Evolutionary conservation across 2,113 vertebrate species (phyloP).

Genomic region (Muscicapa adusta): DNA sequence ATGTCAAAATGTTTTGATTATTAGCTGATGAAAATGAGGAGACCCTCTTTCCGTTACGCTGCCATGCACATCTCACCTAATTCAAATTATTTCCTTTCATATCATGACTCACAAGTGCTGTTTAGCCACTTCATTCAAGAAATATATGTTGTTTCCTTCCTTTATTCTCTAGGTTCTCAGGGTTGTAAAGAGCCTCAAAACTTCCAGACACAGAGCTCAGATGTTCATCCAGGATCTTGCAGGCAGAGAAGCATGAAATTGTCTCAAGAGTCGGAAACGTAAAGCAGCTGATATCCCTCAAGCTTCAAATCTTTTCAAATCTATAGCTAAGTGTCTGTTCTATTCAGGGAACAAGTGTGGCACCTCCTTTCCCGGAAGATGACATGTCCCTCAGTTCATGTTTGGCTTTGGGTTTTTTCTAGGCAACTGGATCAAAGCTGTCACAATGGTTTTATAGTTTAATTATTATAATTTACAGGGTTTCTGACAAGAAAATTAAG

Average conservation of each 20-base stretch:
- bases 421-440: not conserved
- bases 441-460: not conserved
- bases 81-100: constrained; percentile 66
- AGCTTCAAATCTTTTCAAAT: not conserved
- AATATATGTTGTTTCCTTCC: constrained; percentile 6
- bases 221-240: not conserved
- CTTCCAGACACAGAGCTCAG: not conserved
- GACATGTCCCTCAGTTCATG: not conserved
- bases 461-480: not conserved
- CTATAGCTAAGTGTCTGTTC: not conserved
- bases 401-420: not conserved
- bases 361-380: not conserved
- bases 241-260: not conserved
- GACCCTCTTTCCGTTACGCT: constrained; percentile 22
- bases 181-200: not conserved
- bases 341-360: not conserved
- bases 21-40: constrained; percentile 73
- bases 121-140: constrained; percentile 63
- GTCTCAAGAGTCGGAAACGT: not conserved
- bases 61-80: constrained; percentile 66
- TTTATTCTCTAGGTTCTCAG: not conserved
- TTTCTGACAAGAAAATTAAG: not conserved
- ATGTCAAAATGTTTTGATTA: constrained; percentile 73
- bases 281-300: not conserved
- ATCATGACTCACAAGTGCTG: constrained; percentile 27